phyloP scores from a whole-genome alignment of 2,797 vertebrate species.

The Pogonophryne albipinna region DNA sequence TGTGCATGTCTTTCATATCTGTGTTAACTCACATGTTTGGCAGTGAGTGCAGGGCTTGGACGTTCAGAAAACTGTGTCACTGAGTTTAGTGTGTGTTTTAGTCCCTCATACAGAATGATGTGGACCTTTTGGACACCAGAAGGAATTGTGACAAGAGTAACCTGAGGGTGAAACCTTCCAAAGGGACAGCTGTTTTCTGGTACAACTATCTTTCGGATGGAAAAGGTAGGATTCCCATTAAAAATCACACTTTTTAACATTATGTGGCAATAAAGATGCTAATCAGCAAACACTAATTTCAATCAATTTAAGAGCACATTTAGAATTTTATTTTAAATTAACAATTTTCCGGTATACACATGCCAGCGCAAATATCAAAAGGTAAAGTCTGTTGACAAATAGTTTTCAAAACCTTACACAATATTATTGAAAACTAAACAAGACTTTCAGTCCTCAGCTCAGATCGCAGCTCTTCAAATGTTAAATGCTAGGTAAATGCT shows the following conservation, averaged over 20 bases:
- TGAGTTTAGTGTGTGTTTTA: conserved; percentile 72
- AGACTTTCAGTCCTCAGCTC: not conserved
- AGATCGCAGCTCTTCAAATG: no score
- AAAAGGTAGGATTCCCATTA: conserved; percentile 85
- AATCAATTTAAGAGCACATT: not conserved
- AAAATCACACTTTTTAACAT: not conserved
- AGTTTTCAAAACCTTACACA: not conserved
- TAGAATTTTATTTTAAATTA: not conserved
- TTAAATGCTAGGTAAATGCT: not conserved
- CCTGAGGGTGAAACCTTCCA: conserved; percentile 92
- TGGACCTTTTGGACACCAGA: conserved; percentile 96
- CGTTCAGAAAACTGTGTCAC: not conserved
- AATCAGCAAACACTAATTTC: not conserved
- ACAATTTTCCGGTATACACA: not conserved
- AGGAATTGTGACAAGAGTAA: conserved; percentile 98
- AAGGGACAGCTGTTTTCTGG: conserved; percentile 98
- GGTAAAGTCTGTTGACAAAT: not conserved
- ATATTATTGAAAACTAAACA: not conserved
- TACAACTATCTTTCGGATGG: conserved; percentile 99
- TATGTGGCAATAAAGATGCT: not conserved
- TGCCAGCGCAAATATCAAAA: no score
- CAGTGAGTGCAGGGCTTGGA: conserved; percentile 32
- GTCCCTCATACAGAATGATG: conserved; percentile 95
- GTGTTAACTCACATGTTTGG: conserved; percentile 59
- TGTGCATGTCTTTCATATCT: conserved; percentile 60